Evolutionary conservation across 2,888 invertebrate genomes (phyloP).

Genomic region (Agrotis ipsilon): DNA sequence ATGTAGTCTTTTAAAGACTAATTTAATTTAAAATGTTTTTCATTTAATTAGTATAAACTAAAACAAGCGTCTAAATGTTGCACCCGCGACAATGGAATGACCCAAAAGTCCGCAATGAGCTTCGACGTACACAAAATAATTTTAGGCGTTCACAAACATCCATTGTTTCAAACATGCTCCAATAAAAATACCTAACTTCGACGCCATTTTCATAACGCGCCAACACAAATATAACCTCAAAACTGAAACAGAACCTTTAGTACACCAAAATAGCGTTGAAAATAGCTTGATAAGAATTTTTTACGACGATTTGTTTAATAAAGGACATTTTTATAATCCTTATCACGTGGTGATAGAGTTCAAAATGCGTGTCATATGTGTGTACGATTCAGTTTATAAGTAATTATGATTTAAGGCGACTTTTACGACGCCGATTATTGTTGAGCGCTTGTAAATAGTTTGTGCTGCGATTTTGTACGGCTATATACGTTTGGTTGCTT

Average conservation of each 20-base stretch:
- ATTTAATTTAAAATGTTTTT: too few relatives aligned
- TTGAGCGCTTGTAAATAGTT: slow-evolving; percentile 69
- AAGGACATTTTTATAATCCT: slow-evolving; percentile 65
- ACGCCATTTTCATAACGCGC: slow-evolving; percentile 75
- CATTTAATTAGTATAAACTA: too few relatives aligned
- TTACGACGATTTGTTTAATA: slow-evolving; percentile 64
- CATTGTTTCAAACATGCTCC: slow-evolving; percentile 76
- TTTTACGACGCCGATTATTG: slow-evolving; percentile 73
- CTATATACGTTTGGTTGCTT: slow-evolving; percentile 64
- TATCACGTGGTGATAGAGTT: slow-evolving; percentile 67
- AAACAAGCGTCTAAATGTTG: too few relatives aligned
- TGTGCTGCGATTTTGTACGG: slow-evolving; percentile 69
- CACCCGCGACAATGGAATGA: too few relatives aligned
- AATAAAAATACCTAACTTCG: slow-evolving; percentile 75
- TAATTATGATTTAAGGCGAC: slow-evolving; percentile 74
- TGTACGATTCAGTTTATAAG: slow-evolving; percentile 68
- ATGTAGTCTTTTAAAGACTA: too few relatives aligned
- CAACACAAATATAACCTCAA: slow-evolving; percentile 68
- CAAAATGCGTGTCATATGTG: slow-evolving; percentile 61
- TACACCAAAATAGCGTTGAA: slow-evolving; percentile 54
- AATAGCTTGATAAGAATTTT: slow-evolving; percentile 58
- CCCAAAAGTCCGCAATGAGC: slow-evolving; percentile 61
- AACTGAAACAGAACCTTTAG: slow-evolving; percentile 55
- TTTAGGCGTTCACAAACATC: slow-evolving; percentile 69
- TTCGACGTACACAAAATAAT: slow-evolving; percentile 66